These are phyloP conservation scores for Sylvicola cinctus DNA, from an alignment of 2,888 invertebrate genomes.

Conservation along the genomic window DNA sequence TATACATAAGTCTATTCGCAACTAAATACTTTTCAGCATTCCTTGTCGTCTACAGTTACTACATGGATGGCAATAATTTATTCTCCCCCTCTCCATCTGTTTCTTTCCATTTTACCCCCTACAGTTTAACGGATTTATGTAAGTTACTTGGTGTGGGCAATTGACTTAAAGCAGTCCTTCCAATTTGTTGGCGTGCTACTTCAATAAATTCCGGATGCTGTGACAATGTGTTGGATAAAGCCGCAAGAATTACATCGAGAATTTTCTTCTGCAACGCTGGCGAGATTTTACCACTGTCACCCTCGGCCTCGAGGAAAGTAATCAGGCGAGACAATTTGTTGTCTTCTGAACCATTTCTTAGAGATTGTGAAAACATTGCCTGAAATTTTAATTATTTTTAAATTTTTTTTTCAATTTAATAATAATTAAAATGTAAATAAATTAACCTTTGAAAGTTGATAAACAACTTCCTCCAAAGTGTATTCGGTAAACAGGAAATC, in stretches of 20 bases:
- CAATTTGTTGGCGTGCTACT: conserved; percentile 23
- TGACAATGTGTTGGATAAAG: conserved; percentile 48
- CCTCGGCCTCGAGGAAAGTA: conserved; percentile 49
- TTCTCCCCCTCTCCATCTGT: too few relatives aligned
- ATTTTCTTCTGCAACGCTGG: conserved; percentile 56
- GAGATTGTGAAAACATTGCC: conserved; percentile 59
- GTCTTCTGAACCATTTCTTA: conserved; percentile 42
- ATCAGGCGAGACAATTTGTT: conserved; percentile 57
- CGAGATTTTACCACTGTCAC: conserved; percentile 51
- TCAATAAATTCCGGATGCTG: conserved; percentile 49
- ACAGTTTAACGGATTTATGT: too few relatives aligned
- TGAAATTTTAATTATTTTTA: conserved; percentile 11
- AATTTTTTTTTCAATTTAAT: not conserved
- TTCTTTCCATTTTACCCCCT: too few relatives aligned
- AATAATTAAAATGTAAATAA: conserved; percentile 3
- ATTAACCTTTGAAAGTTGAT: conserved; percentile 50
- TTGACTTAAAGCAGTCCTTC: not conserved
- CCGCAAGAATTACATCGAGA: conserved; percentile 53
- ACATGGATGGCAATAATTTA: too few relatives aligned
- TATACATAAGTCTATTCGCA: too few relatives aligned
- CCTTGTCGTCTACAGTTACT: too few relatives aligned
- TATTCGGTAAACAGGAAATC: conserved; percentile 56
- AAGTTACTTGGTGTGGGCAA: too few relatives aligned
- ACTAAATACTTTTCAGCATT: too few relatives aligned
- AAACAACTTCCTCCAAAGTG: conserved; percentile 57